A percentile compares a stretch with the other conserved stretches of the same genome.
phyloP scores from a whole-genome alignment of 1,140 invertebrate species.

The Drosophila kikkawai region DNA sequence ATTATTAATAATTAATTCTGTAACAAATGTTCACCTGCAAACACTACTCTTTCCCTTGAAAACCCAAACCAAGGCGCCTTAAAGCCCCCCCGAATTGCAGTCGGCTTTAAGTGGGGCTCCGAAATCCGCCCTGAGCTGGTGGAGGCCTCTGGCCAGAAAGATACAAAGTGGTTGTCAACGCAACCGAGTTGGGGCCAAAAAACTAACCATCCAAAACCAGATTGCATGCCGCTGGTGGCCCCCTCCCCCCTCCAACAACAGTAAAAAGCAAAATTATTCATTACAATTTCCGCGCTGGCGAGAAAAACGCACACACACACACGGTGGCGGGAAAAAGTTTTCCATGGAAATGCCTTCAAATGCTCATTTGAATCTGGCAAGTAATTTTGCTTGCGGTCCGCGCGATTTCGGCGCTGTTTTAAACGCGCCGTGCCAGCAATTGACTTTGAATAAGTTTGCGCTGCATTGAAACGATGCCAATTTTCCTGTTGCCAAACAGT shows the following conservation, averaged over 20 bases:
- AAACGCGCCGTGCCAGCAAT: constrained; percentile 55
- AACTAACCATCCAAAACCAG: constrained; percentile 62
- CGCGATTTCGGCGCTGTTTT: constrained; percentile 61
- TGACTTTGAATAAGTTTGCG: constrained; percentile 77
- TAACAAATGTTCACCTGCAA: not conserved
- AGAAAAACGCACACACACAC: constrained; percentile 36
- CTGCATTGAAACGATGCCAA: constrained; percentile 76
- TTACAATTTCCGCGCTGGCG: constrained; percentile 76
- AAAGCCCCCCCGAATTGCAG: too few species aligned
- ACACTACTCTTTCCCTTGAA: not conserved
- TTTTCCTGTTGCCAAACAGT: constrained; percentile 27
- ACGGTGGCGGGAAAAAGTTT: constrained; percentile 55
- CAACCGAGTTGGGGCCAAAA: constrained; percentile 51
- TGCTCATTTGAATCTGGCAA: constrained; percentile 73
- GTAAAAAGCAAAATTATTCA: constrained; percentile 82
- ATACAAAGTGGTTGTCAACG: constrained; percentile 62
- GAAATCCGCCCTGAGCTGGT: too few species aligned
- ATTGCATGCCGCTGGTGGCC: constrained; percentile 45
- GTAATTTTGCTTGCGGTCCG: constrained; percentile 57
- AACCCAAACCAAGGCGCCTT: not conserved
- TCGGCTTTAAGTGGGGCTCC: not conserved
- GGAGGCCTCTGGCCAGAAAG: constrained; percentile 24
- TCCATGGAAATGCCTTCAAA: constrained; percentile 80
- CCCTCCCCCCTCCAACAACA: constrained; percentile 29
- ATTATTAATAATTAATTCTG: not conserved